A percentile compares a stretch with the other conserved stretches of the same genome.
Conservation (phyloP, 1,140 invertebrate species). For the Pseudomyrmex dendroicus region DNA sequence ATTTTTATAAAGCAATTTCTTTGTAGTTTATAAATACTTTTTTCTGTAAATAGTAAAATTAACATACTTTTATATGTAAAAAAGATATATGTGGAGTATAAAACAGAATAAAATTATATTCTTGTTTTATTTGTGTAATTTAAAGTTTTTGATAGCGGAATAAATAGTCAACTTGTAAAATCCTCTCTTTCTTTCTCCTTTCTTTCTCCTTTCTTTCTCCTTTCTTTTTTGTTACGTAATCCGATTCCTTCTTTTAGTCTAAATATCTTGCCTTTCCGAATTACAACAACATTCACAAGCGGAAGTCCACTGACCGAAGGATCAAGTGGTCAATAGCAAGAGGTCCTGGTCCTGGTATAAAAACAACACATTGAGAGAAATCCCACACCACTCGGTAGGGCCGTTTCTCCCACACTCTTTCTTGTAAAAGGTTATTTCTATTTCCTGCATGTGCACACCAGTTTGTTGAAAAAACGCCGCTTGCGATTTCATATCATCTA, state of each 20-base stretch:
- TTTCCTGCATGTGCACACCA: constrained; percentile 46
- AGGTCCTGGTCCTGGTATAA: constrained; percentile 53
- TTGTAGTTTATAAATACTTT: too few relatives aligned
- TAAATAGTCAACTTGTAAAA: too few relatives aligned
- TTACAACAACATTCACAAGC: constrained; percentile 68
- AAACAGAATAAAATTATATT: too few relatives aligned
- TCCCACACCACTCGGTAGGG: background rate
- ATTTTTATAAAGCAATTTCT: too few relatives aligned
- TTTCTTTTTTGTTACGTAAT: constrained; percentile 35
- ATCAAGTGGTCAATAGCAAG: constrained; percentile 75
- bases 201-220: too few relatives aligned
- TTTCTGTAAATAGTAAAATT: too few relatives aligned
- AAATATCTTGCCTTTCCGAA: constrained; percentile 48
- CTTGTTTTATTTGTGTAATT: constrained; percentile 6
- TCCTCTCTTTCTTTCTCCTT: too few relatives aligned
- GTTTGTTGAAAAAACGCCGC: constrained; percentile 36
- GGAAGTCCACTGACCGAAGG: constrained; percentile 77
- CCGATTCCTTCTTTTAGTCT: constrained; percentile 42
- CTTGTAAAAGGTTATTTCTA: constrained; percentile 49
- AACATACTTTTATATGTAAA: too few relatives aligned
- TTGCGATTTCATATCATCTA: constrained; percentile 31
- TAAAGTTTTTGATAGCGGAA: background rate
- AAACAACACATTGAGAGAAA: constrained; percentile 67
- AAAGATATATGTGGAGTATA: too few relatives aligned
- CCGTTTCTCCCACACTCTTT: constrained; percentile 38